These are phyloP conservation scores for Abramis brama DNA, from an alignment of 2,113 vertebrate species.

Conservation along the genomic window DNA sequence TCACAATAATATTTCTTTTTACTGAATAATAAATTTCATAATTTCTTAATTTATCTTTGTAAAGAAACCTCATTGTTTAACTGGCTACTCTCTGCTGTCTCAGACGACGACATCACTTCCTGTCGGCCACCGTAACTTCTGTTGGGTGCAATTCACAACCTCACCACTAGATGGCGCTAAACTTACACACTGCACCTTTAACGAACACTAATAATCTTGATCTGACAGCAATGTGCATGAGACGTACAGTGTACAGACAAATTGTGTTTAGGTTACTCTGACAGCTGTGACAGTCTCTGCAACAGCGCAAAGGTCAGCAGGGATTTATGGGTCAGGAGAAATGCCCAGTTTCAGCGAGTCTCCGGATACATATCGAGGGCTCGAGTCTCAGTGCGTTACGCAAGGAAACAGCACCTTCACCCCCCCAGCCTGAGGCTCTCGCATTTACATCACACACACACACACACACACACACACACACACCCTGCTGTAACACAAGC, in stretches of 20 bases:
- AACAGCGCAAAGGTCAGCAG: conserved; percentile 8
- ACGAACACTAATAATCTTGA: background rate
- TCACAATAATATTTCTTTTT: too few species aligned
- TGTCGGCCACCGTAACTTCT: too few species aligned
- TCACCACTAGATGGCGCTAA: too few species aligned
- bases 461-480: too few species aligned
- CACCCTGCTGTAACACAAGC: too few species aligned
- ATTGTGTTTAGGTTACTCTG: background rate
- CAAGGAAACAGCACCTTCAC: conserved; percentile 8
- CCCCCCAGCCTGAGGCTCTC: background rate
- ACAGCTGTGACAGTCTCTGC: conserved; percentile 25
- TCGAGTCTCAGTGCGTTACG: conserved; percentile 7
- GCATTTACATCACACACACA: background rate
- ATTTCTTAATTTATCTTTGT: too few species aligned
- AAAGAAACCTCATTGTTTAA: too few species aligned
- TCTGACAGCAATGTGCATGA: conserved; percentile 6
- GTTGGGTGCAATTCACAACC: too few species aligned
- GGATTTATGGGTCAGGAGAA: conserved; percentile 21
- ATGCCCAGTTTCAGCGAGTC: background rate
- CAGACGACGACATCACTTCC: too few species aligned
- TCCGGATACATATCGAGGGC: conserved; percentile 11
- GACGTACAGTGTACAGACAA: too few species aligned
- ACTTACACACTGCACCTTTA: background rate
- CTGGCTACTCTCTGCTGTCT: too few species aligned
- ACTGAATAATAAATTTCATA: too few species aligned